phyloP scores from a whole-genome alignment of 2,797 vertebrate genomes.

The Tragopan temminckii region DNA sequence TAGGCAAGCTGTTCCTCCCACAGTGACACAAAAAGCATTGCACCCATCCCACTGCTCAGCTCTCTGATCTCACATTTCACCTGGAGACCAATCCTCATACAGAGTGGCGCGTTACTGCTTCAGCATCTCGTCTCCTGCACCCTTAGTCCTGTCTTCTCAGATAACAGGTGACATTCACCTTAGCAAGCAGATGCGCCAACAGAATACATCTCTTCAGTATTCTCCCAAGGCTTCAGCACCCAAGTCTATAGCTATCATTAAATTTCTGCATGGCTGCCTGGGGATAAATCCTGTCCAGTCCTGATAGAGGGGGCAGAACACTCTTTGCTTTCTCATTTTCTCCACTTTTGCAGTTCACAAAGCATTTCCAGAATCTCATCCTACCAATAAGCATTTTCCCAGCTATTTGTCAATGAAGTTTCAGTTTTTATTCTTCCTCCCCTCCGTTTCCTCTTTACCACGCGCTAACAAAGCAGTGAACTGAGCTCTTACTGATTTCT shows the following conservation, averaged over 20 bases:
- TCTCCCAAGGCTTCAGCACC: background rate
- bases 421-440: constrained; percentile 66
- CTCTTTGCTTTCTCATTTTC: background rate
- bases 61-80: background rate
- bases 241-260: background rate
- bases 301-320: background rate
- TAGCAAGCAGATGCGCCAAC: background rate
- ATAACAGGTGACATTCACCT: background rate
- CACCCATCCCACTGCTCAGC: background rate
- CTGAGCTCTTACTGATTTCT: constrained; percentile 35
- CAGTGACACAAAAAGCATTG: background rate
- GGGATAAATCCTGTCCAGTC: background rate
- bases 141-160: background rate
- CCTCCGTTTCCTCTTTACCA: constrained; percentile 61
- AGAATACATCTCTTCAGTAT: background rate
- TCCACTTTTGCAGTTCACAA: constrained; percentile 7
- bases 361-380: constrained; percentile 31
- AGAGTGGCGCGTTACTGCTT: rapidly evolving
- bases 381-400: constrained; percentile 11
- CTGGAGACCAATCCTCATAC: background rate
- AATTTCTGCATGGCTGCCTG: background rate
- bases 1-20: background rate
- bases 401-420: constrained; percentile 43
- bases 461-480: background rate
- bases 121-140: background rate